phyloP scores from a whole-genome alignment of 2,888 invertebrate genomes.

The Ernsta delagoae region DNA sequence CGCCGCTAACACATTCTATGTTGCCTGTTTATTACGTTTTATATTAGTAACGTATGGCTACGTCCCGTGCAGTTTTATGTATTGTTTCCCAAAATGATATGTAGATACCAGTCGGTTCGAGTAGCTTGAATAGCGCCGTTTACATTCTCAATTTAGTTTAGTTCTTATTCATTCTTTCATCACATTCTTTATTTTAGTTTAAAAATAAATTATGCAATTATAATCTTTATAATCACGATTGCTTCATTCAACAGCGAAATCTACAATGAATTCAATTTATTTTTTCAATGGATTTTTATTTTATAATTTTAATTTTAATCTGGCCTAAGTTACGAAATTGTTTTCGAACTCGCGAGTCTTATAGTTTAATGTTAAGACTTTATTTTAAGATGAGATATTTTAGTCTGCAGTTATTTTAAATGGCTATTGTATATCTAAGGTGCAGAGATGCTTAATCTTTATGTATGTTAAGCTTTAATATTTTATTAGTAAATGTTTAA shows the following conservation, averaged over 20 bases:
- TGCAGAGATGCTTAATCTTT: constrained; percentile 85
- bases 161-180: constrained; percentile 60
- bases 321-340: constrained; percentile 78
- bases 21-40: constrained; percentile 71
- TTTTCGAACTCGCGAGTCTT: constrained; percentile 72
- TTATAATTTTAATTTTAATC: constrained; percentile 60
- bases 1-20: constrained; percentile 59
- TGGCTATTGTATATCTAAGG: constrained; percentile 84
- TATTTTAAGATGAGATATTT: constrained; percentile 84
- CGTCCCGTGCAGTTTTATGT: constrained; percentile 54
- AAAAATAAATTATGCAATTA: constrained; percentile 48
- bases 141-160: constrained; percentile 62
- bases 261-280: constrained; percentile 67
- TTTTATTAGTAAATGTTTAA: constrained; percentile 85
- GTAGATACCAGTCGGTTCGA: constrained; percentile 9
- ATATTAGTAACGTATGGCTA: constrained; percentile 61
- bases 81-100: constrained; percentile 16
- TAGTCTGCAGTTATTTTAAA: constrained; percentile 84
- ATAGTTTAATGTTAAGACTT: constrained; percentile 82
- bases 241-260: constrained; percentile 71
- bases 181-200: constrained; percentile 57
- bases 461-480: constrained; percentile 86
- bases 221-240: constrained; percentile 46
- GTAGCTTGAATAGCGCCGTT: constrained; percentile 49
- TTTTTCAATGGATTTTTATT: constrained; percentile 46